Percentiles rank a stretch among this genome's conserved stretches.
phyloP scores from a whole-genome alignment of 2,797 vertebrate genomes.

The Acipenser ruthenus region DNA sequence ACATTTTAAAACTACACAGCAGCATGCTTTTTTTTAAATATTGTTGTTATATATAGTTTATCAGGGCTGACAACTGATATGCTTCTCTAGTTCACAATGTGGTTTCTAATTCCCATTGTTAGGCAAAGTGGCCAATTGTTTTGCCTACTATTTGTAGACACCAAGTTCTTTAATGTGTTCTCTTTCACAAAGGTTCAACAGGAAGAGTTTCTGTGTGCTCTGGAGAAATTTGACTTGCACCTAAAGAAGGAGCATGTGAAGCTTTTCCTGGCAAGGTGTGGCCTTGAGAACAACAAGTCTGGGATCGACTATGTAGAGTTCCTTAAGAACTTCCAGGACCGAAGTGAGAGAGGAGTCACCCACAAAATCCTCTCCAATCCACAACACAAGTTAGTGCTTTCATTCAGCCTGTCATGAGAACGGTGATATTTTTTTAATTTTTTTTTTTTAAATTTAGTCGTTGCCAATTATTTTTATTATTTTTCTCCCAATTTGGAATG shows the following conservation, averaged over 20 bases:
- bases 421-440: too few relatives aligned
- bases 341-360: constrained; percentile 26
- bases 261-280: constrained; percentile 36
- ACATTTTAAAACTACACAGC: too few relatives aligned
- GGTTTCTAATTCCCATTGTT: too few relatives aligned
- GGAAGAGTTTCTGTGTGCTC: constrained; percentile 31
- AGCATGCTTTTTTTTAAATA: too few relatives aligned
- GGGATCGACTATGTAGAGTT: constrained; percentile 32
- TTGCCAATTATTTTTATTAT: too few relatives aligned
- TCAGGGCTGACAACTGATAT: too few relatives aligned
- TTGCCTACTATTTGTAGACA: background rate
- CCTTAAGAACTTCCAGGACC: constrained; percentile 32
- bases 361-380: constrained; percentile 41
- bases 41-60: too few relatives aligned
- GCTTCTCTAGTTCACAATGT: too few relatives aligned
- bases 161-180: background rate
- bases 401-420: too few relatives aligned
- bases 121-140: too few relatives aligned
- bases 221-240: constrained; percentile 32
- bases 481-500: too few relatives aligned
- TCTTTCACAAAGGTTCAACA: constrained; percentile 22
- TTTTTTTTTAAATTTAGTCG: too few relatives aligned
- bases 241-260: constrained; percentile 34
- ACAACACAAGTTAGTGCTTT: constrained; percentile 30
- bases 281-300: constrained; percentile 29